Base-by-base conservation (phyloP, 1,140 invertebrate genomes). In the Galendromus occidentalis region DNA sequence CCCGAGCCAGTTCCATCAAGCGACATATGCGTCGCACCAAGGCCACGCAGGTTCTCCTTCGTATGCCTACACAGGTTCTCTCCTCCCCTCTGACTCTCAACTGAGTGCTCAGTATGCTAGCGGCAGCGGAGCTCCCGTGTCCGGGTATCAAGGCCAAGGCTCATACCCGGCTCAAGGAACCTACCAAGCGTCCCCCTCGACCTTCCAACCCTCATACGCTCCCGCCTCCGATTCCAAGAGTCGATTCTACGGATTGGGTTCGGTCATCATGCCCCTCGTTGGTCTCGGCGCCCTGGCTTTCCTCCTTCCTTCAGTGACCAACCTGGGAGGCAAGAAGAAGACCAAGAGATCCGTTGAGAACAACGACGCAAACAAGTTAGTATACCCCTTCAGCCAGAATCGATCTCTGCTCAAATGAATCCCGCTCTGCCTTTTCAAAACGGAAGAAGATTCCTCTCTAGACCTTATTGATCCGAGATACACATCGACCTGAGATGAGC, bases 271-370 rank as follows among this genome's bases (percentile, higher is more conserved):
- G 71, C 72, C 72, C 22, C 68, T 73, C 65, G 44, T 73, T 1
- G 72, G 71, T 28, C 42, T 73, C 9, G 72, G 71, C 4, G 72
- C 71, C 39, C 44, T 73, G 7, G 68, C 67, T 22, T 67, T 73
- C 22, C 59, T 73, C 14, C 66, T 73, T 25, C 72, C 72, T 12
- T 71, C 72, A 12, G 69, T 73, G n/a, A 72, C 71, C 18, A 72
- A 67, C 64, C 65, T 70, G 9, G n/a, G 67, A 22, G 66, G 66
- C 12, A 65, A 65, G 7, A 68, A 70, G 41, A 66, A 41, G 33
- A 30, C 44, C 22, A 59, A 42, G 66, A 1, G 66, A 65, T 42
- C 64, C 67, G 33, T 66, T 7, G 30, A 69, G 66, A 59, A 65
- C 64, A 42, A 64, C 66, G 5, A 69, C 41, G 25, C 42, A 63